Base-by-base conservation (phyloP, 2,888 invertebrate species). In the Helleia helle region DNA sequence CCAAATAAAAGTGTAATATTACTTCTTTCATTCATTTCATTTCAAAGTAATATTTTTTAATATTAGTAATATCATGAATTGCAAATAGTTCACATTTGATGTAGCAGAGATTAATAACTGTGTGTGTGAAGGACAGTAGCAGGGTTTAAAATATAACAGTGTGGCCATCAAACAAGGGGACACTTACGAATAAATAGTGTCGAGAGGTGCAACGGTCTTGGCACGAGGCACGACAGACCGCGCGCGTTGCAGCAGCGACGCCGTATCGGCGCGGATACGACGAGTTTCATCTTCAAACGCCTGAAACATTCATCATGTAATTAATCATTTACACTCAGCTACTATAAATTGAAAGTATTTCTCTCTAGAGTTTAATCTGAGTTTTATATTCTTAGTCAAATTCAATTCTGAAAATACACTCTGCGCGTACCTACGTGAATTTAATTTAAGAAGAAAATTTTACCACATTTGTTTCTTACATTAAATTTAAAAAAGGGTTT, bases 231-330 rank as follows among this genome's bases (percentile, higher is more conserved):
- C 89, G 47, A 91, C 91, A 29, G 91, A 88, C 63, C 94, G 92
- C 52, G 94, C 88, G 55, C 91, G 89, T 56, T 89, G 89, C 54
- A 94, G 85, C 40, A 94, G 86, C 41, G 91, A 87, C 55, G 91
- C 89, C 36, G 93, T 91, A 61, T 91, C 90, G 38, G 93, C 91
- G 54, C 94, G 90, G 66, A 95, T 94, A 58, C 90, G 88, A 63
- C 91, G 90, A 51, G 91, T 91, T 76, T 94, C 94, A 70, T 93
- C 93, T 70, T 93, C 91, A 77, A 94, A 95, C 55, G 88, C 87
- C 94, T 95, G 87, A 7, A 73, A 72, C 11, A 36, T 36, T 7
- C 4, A 2, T 15, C 17, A 17, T 15, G 1, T 22, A n/a, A n/a
- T n/a, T n/a, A n/a, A n/a, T 22, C 22, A 4, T 22, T 7, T 6